Evolutionary conservation across 2,797 vertebrate species (phyloP), one percentile per base, ranked within the genome.

Genomic region (Pseudomugil gertrudae): DNA sequence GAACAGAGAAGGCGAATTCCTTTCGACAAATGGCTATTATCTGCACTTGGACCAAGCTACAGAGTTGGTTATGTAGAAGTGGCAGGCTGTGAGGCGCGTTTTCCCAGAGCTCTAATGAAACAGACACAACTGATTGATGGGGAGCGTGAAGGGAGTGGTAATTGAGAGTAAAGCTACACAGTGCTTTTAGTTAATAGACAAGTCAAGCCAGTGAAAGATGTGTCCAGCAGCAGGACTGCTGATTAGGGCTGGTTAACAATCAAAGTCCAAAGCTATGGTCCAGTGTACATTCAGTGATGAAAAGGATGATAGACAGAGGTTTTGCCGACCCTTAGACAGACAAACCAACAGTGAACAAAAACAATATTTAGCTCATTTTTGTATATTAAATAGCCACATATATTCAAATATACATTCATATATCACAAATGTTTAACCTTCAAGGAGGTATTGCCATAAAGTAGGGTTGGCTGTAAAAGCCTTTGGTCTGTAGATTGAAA

Each of bases 101-200:
- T 43, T 32, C 81, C 83, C 80, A 81, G 64, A 80, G 83, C 86
- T 79, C 75, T 86, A 84, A 89, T 87, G 89, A 92, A 92, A 92
- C 86, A 57, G 88, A 87, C 81, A 72, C 68, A 78, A 38, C 64
- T 92, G 92, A 94, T 92, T 89, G 92, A 94, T 92, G 87, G 85
- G 70, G 66, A 80, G 80, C 68, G 70, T 88, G 83, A 88, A 84
- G 91, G 92, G 92, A 93, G 93, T 89, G 91, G 90, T 92, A 92
- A 94, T 94, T 91, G 91, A 90, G 88, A 94, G 88, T 89, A 94
- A 91, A 93, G 90, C 90, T 91, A 85, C 83, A 87, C 67, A 62
- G 87, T 91, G 91, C 93, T 93, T 93, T 93, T 93, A 93, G 91
- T 93, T 94, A 94, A 94, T 92, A 92, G 91, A 91, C 87, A 80